Evolutionary conservation across 1,140 invertebrate genomes (phyloP).

Genomic region (Argopecten irradians): DNA sequence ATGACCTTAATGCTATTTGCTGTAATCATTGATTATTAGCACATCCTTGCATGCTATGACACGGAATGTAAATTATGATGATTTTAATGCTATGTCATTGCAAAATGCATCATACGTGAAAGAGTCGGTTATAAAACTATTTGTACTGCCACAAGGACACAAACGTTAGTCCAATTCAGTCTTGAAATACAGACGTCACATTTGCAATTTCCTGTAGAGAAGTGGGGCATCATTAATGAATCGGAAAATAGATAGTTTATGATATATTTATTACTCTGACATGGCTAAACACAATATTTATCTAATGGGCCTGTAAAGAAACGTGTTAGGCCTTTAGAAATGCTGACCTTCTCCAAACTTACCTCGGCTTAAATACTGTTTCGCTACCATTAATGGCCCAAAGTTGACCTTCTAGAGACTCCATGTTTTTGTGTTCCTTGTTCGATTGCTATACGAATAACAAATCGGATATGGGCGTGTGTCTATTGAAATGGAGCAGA

Average conservation of each 20-base stretch:
- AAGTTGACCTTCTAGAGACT: neutral
- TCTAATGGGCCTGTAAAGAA: neutral
- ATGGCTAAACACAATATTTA: neutral
- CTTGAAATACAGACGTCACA: neutral
- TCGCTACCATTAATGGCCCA: neutral
- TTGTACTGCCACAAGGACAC: too few species aligned
- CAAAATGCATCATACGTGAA: too few species aligned
- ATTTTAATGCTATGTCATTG: too few species aligned
- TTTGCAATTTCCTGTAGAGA: neutral
- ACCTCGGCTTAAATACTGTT: neutral
- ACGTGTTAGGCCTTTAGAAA: neutral
- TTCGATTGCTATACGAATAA: neutral
- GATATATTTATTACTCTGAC: neutral
- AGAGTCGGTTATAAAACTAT: too few species aligned
- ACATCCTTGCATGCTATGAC: too few species aligned
- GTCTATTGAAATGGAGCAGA: neutral
- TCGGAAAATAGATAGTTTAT: neutral
- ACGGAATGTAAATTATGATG: too few species aligned
- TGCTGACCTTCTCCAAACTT: neutral
- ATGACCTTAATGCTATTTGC: too few species aligned
- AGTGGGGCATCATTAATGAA: neutral
- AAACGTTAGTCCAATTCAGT: neutral
- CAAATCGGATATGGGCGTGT: neutral
- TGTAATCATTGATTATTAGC: too few species aligned
- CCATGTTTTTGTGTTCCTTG: neutral